Percentiles rank a stretch among this genome's conserved stretches.
phyloP scores from a whole-genome alignment of 2,797 vertebrate species.

The Crenuchus spilurus region DNA sequence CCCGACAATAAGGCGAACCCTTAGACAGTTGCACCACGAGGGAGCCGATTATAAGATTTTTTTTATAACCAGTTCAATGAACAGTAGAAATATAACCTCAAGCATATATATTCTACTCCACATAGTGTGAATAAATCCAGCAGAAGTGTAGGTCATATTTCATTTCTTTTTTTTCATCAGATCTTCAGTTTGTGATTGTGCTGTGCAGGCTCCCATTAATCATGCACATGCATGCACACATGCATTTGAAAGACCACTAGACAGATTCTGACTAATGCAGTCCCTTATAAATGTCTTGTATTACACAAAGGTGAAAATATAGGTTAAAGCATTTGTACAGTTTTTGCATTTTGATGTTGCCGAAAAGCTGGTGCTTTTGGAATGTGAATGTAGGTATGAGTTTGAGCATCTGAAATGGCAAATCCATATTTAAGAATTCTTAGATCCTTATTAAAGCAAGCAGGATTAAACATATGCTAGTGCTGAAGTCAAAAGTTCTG shows the following conservation, averaged over 20 bases:
- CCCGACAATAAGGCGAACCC: not conserved
- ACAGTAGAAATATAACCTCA: not conserved
- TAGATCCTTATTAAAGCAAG: not conserved
- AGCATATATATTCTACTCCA: not conserved
- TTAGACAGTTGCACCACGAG: not conserved
- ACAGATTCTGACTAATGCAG: not conserved
- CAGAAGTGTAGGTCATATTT: not conserved
- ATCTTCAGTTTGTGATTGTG: not conserved
- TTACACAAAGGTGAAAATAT: constrained; percentile 17
- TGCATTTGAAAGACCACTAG: not conserved
- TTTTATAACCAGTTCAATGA: not conserved
- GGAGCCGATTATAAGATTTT: not conserved
- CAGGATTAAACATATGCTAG: not conserved
- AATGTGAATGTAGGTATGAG: too few species aligned
- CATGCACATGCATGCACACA: not conserved
- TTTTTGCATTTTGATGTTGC: not conserved
- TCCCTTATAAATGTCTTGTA: not conserved
- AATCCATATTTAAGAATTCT: not conserved
- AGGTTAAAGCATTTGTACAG: not conserved
- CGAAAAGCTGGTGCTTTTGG: not conserved
- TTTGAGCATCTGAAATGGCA: not conserved
- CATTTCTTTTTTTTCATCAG: not conserved
- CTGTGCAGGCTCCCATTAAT: not conserved
- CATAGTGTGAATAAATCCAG: too few species aligned
- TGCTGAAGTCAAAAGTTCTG: not conserved